phyloP scores from a whole-genome alignment of 2,888 invertebrate species.

The Ennomos erosarius region DNA sequence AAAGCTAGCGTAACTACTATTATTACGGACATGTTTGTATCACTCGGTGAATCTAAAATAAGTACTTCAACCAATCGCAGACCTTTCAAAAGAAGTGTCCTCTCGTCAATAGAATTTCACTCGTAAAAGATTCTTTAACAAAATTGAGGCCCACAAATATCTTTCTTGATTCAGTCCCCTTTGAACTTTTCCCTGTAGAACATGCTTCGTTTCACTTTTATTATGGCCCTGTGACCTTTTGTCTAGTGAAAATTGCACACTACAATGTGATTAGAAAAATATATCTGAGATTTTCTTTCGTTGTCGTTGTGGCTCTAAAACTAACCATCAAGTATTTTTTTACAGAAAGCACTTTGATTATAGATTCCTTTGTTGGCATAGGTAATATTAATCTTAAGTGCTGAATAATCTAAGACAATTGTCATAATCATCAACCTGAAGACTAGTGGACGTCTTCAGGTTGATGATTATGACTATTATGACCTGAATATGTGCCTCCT shows the following conservation, averaged over 20 bases:
- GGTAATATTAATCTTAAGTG: too few relatives aligned
- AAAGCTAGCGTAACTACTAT: too few relatives aligned
- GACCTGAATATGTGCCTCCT: too few relatives aligned
- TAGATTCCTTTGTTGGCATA: too few relatives aligned
- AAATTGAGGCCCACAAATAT: constrained; percentile 49
- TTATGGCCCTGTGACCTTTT: constrained; percentile 17
- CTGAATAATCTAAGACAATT: too few relatives aligned
- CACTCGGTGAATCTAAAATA: not conserved
- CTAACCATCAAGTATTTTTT: too few relatives aligned
- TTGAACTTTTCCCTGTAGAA: constrained; percentile 39
- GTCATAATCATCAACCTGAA: too few relatives aligned
- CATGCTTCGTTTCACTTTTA: constrained; percentile 31
- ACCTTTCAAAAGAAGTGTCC: constrained; percentile 39
- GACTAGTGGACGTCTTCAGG: too few relatives aligned
- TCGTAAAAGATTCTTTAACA: constrained; percentile 51
- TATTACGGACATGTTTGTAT: not conserved
- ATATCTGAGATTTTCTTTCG: not conserved
- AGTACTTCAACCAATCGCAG: constrained; percentile 3
- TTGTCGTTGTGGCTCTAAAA: not conserved
- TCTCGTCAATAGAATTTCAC: constrained; percentile 55
- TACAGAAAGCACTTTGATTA: too few relatives aligned
- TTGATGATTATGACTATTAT: too few relatives aligned
- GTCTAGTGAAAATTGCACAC: constrained; percentile 4
- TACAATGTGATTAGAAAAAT: constrained; percentile 4
- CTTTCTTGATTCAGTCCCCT: constrained; percentile 44